These are phyloP conservation scores for Nomada lathburiana DNA, from an alignment of 2,888 invertebrate genomes.

Conservation along the genomic window DNA sequence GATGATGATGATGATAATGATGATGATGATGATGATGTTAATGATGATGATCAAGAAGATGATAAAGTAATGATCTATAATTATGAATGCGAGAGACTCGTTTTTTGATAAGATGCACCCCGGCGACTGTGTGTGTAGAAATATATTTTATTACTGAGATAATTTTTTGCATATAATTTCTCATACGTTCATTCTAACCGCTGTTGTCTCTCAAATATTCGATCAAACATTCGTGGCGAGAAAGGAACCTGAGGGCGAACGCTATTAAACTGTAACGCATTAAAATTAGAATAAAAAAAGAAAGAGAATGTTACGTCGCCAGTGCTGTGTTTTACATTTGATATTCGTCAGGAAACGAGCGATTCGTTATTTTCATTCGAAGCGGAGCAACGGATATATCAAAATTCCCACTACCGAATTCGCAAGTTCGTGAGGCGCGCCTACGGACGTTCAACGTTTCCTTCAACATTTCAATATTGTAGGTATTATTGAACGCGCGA, in stretches of 20 bases:
- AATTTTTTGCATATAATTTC: conserved; percentile 71
- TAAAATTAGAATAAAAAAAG: conserved; percentile 53
- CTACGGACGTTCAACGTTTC: too few relatives aligned
- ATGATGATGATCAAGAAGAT: conserved; percentile 13
- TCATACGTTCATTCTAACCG: conserved; percentile 48
- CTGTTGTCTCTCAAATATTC: conserved; percentile 23
- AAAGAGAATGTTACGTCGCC: conserved; percentile 52
- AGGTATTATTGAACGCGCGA: too few relatives aligned
- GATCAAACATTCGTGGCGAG: conserved; percentile 18
- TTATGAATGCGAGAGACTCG: conserved; percentile 37
- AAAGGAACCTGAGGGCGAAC: conserved; percentile 38
- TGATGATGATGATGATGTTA: not conserved
- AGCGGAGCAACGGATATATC: not conserved
- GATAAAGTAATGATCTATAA: conserved; percentile 22
- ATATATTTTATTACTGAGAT: conserved; percentile 82
- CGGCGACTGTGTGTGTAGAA: conserved; percentile 70
- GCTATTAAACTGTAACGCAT: conserved; percentile 47
- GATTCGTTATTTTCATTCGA: not conserved
- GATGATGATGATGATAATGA: conserved; percentile 9
- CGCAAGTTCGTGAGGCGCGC: too few relatives aligned
- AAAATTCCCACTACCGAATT: too few relatives aligned
- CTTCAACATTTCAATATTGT: too few relatives aligned
- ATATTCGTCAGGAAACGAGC: not conserved
- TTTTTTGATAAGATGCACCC: conserved; percentile 56
- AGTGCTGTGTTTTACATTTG: conserved; percentile 24